Evolutionary conservation across 1,140 invertebrate genomes (phyloP).

Genomic region (Wiebesia pumilae): DNA sequence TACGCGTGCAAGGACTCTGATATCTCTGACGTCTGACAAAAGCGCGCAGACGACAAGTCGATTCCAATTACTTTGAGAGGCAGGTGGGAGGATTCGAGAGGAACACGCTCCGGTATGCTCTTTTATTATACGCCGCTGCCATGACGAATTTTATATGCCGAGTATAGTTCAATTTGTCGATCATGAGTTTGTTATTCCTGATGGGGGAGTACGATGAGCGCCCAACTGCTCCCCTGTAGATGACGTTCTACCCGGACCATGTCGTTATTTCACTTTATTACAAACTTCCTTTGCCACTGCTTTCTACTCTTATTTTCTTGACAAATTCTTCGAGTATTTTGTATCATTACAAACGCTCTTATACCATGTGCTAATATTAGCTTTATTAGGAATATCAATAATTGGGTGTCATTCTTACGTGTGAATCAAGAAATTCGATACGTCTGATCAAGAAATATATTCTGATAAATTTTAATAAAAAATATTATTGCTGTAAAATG

Average conservation of each 20-base stretch:
- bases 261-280: neutral
- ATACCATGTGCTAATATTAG: too few relatives aligned
- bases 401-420: too few relatives aligned
- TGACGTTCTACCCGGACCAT: neutral
- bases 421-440: too few relatives aligned
- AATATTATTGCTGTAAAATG: too few relatives aligned
- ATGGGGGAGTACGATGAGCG: neutral
- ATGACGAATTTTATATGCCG: neutral
- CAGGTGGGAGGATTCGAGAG: neutral
- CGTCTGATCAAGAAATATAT: too few relatives aligned
- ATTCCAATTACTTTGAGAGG: conserved; percentile 40
- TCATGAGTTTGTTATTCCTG: neutral
- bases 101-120: neutral
- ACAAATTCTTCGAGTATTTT: too few relatives aligned
- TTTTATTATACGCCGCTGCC: conserved; percentile 3
- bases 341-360: too few relatives aligned
- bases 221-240: neutral
- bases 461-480: too few relatives aligned
- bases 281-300: neutral
- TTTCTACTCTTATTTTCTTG: too few relatives aligned
- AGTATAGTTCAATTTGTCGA: neutral
- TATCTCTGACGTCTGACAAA: conserved; percentile 34
- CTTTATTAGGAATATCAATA: too few relatives aligned
- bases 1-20: conserved; percentile 25
- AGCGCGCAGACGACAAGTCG: conserved; percentile 6